Percentiles rank a stretch among this genome's conserved stretches.
Conservation (phyloP, 2,113 vertebrate genomes). For the Lutjanus erythropterus region DNA sequence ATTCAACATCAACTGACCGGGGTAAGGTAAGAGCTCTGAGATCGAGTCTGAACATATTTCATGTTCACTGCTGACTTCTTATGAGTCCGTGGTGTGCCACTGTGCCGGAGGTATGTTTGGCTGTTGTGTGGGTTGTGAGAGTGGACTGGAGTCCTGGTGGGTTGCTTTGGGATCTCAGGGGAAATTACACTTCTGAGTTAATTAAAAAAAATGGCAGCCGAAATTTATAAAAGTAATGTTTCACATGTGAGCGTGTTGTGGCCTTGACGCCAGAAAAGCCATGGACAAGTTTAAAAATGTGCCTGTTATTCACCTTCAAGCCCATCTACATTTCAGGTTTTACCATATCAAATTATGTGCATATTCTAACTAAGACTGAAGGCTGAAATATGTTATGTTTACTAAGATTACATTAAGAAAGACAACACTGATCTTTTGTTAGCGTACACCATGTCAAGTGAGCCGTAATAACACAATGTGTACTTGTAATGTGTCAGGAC, state of each 20-base stretch:
- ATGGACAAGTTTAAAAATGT: not conserved
- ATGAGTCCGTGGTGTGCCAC: constrained; percentile 8
- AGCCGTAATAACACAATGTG: not conserved
- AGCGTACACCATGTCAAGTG: not conserved
- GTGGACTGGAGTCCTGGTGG: constrained; percentile 51
- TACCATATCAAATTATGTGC: constrained; percentile 4
- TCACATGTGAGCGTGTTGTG: constrained; percentile 35
- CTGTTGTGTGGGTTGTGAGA: constrained; percentile 57
- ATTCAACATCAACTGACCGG: constrained; percentile 26
- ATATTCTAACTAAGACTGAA: not conserved
- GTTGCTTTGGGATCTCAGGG: constrained; percentile 59
- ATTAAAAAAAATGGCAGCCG: constrained; percentile 52
- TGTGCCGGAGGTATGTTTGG: constrained; percentile 20
- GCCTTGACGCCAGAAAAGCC: constrained; percentile 18
- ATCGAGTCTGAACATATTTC: constrained; percentile 22
- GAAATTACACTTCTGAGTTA: constrained; percentile 78
- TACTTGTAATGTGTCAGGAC: not conserved
- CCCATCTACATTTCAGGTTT: constrained; percentile 9
- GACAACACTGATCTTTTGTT: constrained; percentile 25
- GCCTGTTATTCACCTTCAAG: not conserved
- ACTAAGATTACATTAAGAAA: not conserved
- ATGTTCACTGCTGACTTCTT: constrained; percentile 16
- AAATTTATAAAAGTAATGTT: constrained; percentile 48
- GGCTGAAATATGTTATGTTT: not conserved
- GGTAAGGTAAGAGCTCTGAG: constrained; percentile 65